Conservation (phyloP, 1,140 invertebrate genomes). For the Halictus rubicundus region DNA sequence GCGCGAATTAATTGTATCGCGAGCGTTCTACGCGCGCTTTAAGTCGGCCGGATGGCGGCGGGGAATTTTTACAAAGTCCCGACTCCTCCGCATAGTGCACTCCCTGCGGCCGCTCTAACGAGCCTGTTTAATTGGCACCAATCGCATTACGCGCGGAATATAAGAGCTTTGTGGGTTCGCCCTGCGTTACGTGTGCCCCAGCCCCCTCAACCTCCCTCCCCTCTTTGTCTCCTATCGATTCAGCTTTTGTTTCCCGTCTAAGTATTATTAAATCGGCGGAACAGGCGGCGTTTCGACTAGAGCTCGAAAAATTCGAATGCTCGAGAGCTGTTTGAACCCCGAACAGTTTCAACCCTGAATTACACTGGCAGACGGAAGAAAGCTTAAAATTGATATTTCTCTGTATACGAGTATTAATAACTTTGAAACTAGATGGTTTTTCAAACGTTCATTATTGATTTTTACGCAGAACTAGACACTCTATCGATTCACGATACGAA, state of each 20-base stretch:
- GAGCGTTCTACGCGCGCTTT: conserved; percentile 33
- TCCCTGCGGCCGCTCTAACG: conserved; percentile 8
- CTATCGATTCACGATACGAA: no score
- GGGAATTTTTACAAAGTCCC: conserved; percentile 26
- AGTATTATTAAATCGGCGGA: conserved; percentile 33
- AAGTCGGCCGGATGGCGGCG: neutral
- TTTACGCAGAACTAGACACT: no score
- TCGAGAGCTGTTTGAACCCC: no score
- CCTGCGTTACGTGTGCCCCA: neutral
- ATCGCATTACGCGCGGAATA: conserved; percentile 12
- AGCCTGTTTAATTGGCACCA: conserved; percentile 44
- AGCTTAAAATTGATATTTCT: no score
- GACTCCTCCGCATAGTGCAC: conserved; percentile 15
- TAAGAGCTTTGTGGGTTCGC: conserved; percentile 4
- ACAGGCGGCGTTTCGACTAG: neutral
- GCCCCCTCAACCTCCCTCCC: no score
- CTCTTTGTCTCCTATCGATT: conserved; percentile 21
- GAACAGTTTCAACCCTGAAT: no score
- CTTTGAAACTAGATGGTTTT: no score
- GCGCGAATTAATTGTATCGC: conserved; percentile 33
- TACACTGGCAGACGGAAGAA: no score
- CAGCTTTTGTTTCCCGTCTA: conserved; percentile 25
- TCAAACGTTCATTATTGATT: no score
- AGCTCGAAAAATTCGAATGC: no score
- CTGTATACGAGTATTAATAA: no score